Base-by-base conservation (phyloP, 2,888 invertebrate species). In the Thereva nobilitata region DNA sequence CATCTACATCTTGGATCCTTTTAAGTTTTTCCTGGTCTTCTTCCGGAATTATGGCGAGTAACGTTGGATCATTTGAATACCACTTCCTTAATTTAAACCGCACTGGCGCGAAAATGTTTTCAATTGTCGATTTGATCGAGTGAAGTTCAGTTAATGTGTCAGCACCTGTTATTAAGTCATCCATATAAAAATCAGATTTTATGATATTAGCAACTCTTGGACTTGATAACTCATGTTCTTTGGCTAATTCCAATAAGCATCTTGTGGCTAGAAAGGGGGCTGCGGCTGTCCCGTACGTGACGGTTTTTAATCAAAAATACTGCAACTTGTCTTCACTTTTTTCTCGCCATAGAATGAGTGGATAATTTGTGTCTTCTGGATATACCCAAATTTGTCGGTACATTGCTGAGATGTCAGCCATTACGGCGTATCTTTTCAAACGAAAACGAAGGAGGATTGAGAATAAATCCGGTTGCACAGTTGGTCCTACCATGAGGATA, bases 281-380 rank as follows among this genome's bases (percentile, higher is more conserved):
- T 4, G 64, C 6, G 8, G 41, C 52, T 5, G 53, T 61, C 9
- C 61, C 45, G n/a, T 47, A 59, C 0, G 45, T 59, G 0, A 47
- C 47, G 4, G 57, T 59, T 7, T 47, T 45, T 9, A 59, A 12
- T 5, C 37, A 37, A 12, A 49, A 59, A 37, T 34, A 38, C 49
- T 59, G 45, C 1, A 47, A 9, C 5, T 42, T 66, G 23, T 68
- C 35, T 38, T 75, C n/a, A 1, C 72, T 68, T 2, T 73, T 70
- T 1, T 64, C 71, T 0, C 76, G 65, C 76, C 77, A 78, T 2
- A 77, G 52, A 4, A 77, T 76, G 42, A 73, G 54, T 67, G 77
- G 77, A 4, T 75, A 68, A 12, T 72, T 54, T 7, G 68, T 40
- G 56, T 77, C 72, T 1, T 72, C 61, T 4, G 70, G 50, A 4